Evolutionary conservation across 2,113 vertebrate genomes (phyloP).

Genomic region (Cottus gobio): DNA sequence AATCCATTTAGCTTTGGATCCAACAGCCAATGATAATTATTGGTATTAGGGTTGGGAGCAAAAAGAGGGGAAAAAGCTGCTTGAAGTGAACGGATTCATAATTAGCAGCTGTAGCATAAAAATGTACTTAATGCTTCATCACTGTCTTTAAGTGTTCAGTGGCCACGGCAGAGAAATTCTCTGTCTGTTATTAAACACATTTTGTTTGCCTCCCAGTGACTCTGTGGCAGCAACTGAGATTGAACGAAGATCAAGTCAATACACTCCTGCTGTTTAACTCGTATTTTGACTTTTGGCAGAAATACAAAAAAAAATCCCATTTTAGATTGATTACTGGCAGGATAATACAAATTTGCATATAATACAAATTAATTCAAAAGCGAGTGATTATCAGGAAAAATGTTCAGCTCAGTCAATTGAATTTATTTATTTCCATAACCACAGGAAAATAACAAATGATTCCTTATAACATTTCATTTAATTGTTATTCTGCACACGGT

Average conservation of each 20-base stretch:
- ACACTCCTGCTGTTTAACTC: conserved; percentile 38
- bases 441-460: conserved; percentile 55
- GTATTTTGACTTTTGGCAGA: conserved; percentile 29
- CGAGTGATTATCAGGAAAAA: conserved; percentile 47
- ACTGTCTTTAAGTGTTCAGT: conserved; percentile 24
- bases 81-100: conserved; percentile 15
- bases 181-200: conserved; percentile 34
- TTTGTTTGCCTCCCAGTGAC: conserved; percentile 29
- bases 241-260: conserved; percentile 35
- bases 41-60: conserved; percentile 22
- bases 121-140: conserved; percentile 5
- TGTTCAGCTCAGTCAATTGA: conserved; percentile 39
- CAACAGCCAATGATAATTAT: conserved; percentile 50
- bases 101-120: conserved; percentile 3
- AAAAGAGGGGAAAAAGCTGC: not conserved
- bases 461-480: conserved; percentile 53
- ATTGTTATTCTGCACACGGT: conserved; percentile 43
- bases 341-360: conserved; percentile 57
- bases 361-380: conserved; percentile 52
- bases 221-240: conserved; percentile 21
- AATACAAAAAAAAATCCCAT: not conserved
- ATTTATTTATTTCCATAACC: conserved; percentile 44
- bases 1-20: conserved; percentile 60
- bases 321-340: conserved; percentile 59
- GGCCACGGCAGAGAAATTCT: not conserved